Percentiles rank a stretch among this genome's conserved stretches.
Evolutionary conservation across 2,888 invertebrate species (phyloP).

Genomic region (Drosophila falleni): DNA sequence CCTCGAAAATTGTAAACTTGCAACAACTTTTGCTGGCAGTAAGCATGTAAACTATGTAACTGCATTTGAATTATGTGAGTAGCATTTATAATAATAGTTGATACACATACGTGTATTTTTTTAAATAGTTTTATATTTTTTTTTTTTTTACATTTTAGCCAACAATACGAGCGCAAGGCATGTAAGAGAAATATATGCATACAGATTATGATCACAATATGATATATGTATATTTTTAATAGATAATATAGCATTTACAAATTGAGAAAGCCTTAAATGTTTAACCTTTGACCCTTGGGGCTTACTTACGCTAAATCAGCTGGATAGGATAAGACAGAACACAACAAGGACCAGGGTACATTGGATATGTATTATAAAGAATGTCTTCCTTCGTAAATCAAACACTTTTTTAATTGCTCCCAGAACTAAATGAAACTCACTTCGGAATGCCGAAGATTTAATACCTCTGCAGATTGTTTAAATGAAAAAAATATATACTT

Average conservation of each 20-base stretch:
- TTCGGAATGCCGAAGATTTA: conserved; percentile 7
- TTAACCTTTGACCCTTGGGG: conserved; percentile 40
- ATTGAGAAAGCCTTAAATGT: conserved; percentile 29
- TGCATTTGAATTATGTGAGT: conserved; percentile 53
- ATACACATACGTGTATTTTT: conserved; percentile 33
- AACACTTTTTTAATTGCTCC: background rate
- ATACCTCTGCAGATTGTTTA: conserved; percentile 10
- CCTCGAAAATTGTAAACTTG: conserved; percentile 83
- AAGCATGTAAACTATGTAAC: conserved; percentile 82
- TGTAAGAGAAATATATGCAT: conserved; percentile 73
- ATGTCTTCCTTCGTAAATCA: conserved; percentile 21
- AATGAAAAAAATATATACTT: background rate
- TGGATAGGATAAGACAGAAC: conserved; percentile 49
- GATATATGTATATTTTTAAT: conserved; percentile 26
- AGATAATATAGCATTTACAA: conserved; percentile 18
- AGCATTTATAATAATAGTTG: conserved; percentile 25
- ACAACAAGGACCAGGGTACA: conserved; percentile 45
- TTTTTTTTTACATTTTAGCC: conserved; percentile 56
- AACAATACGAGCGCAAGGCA: conserved; percentile 76
- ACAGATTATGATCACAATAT: conserved; percentile 49
- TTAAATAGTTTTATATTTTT: conserved; percentile 26
- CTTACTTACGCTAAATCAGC: conserved; percentile 60
- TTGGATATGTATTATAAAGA: conserved; percentile 31
- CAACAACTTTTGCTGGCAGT: conserved; percentile 83
- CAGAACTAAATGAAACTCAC: background rate